Evolutionary conservation across 2,888 invertebrate species (phyloP).

Genomic region (Lasioglossum figueresi): DNA sequence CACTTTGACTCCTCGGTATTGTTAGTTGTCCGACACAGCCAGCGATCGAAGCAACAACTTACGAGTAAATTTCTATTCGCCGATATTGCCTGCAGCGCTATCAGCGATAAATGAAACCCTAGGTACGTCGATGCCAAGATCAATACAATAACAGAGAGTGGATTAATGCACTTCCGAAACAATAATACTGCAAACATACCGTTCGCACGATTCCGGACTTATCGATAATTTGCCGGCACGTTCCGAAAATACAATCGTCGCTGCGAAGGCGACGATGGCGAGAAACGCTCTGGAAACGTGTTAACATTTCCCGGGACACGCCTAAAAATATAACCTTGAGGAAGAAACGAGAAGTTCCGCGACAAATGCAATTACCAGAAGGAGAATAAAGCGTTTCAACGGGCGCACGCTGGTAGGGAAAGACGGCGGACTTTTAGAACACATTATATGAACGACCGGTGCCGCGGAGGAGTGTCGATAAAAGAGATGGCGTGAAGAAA

Average conservation of each 20-base stretch:
- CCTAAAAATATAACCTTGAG: constrained; percentile 45
- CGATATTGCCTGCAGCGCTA: background rate
- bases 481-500: background rate
- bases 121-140: background rate
- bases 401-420: background rate
- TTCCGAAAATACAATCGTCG: background rate
- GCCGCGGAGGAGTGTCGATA: constrained; percentile 8
- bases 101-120: background rate
- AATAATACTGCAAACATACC: constrained; percentile 7
- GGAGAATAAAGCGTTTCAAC: constrained; percentile 28
- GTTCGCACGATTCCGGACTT: background rate
- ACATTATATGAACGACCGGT: constrained; percentile 1
- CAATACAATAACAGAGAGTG: background rate
- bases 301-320: constrained; percentile 36
- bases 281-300: constrained; percentile 24
- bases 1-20: background rate
- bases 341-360: constrained; percentile 42
- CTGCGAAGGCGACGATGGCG: constrained; percentile 13
- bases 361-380: constrained; percentile 49
- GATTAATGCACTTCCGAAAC: constrained; percentile 11
- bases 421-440: background rate
- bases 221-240: constrained; percentile 17
- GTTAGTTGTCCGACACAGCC: background rate
- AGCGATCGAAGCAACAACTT: background rate
- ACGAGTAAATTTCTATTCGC: background rate